phyloP scores from a whole-genome alignment of 1,140 invertebrate genomes.

The Drosophila willistoni region DNA sequence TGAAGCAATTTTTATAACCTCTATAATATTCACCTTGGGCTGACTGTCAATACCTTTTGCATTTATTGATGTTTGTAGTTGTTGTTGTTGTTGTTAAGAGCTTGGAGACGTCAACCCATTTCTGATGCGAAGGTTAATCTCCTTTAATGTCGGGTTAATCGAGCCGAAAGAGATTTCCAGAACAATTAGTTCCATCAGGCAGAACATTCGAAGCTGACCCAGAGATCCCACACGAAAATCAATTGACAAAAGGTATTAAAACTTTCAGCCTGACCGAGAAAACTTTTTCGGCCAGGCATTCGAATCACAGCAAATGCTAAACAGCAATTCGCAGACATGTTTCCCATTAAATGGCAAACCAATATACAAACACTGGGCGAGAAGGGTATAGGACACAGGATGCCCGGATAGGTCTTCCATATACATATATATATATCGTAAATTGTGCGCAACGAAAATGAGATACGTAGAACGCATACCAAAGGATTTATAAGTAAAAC shows the following conservation, averaged over 20 bases:
- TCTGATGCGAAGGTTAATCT: conserved; percentile 28
- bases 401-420: background rate
- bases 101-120: conserved; percentile 28
- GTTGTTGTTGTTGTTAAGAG: background rate
- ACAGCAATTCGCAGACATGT: conserved; percentile 59
- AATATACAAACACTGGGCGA: conserved; percentile 44
- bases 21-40: background rate
- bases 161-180: conserved; percentile 46
- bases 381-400: background rate
- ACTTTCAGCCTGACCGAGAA: conserved; percentile 60
- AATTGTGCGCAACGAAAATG: conserved; percentile 79
- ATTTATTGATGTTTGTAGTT: conserved; percentile 13
- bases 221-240: conserved; percentile 52
- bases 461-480: conserved; percentile 78
- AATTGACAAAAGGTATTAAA: conserved; percentile 81
- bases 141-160: conserved; percentile 44
- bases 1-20: background rate
- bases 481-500: conserved; percentile 80
- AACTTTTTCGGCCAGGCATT: conserved; percentile 52
- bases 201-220: background rate
- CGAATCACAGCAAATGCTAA: conserved; percentile 71
- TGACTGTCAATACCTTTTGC: background rate
- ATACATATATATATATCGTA: conserved; percentile 60
- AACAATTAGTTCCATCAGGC: conserved; percentile 54
- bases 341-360: conserved; percentile 70